Percentiles rank a stretch among this genome's conserved stretches.
Conservation (phyloP, 2,797 vertebrate genomes). For the Chromobotia macracanthus region DNA sequence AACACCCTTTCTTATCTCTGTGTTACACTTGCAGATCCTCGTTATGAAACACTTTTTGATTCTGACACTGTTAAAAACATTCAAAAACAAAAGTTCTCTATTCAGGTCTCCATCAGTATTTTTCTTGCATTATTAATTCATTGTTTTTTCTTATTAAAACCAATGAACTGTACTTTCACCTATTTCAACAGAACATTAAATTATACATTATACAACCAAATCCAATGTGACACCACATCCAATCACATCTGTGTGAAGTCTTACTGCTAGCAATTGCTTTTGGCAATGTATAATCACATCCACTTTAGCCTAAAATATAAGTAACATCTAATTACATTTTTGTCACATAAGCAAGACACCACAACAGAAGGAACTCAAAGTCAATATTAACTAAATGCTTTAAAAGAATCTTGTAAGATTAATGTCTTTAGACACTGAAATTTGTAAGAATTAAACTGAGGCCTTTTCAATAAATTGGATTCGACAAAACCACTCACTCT, state of each 20-base stretch:
- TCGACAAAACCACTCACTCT: constrained; percentile 78
- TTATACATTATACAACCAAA: no score
- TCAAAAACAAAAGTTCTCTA: neutral
- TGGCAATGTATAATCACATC: neutral
- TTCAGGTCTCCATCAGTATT: neutral
- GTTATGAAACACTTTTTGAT: constrained; percentile 11
- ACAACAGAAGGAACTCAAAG: neutral
- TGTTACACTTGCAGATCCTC: constrained; percentile 19
- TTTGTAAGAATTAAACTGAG: constrained; percentile 37
- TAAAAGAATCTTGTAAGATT: neutral
- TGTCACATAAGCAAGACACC: neutral
- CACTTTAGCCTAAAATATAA: neutral
- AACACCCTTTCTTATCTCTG: constrained; percentile 42
- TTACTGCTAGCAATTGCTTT: neutral
- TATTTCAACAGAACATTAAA: no score
- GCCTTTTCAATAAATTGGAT: neutral
- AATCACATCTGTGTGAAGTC: neutral
- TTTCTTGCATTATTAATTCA: neutral
- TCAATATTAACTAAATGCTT: neutral
- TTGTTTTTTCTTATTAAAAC: neutral
- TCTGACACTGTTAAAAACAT: constrained; percentile 12
- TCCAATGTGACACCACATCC: neutral
- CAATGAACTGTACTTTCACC: neutral
- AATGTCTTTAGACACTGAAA: neutral
- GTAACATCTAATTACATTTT: neutral